Evolutionary conservation across 2,888 invertebrate genomes (phyloP), one percentile per base, ranked within the genome.

Genomic region (Serrognathus titanus): DNA sequence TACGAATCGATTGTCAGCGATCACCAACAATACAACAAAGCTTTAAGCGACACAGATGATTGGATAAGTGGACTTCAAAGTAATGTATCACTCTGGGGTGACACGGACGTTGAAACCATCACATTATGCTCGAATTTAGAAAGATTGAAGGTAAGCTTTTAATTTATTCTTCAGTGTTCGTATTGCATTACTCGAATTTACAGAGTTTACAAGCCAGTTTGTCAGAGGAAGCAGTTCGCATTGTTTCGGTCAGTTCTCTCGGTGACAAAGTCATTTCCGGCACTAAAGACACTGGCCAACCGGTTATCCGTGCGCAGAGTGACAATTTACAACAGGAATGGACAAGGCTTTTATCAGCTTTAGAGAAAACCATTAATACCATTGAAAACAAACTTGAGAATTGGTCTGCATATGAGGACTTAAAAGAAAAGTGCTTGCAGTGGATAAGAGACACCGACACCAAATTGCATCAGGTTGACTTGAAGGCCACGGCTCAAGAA

Each of bases 361-460:
- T 93, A 2, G 85, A 85, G 66, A 86, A 88, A 10, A 89, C 90
- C 0, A 90, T 94, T 47, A 88, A 90, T 66, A 82, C 84, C 1
- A 80, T 97, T 52, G 92, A 95, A 75, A 85, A 82, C 47, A 92
- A 94, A 74, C 81, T 96, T 48, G 88, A 89, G 68, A 92, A 93
- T 70, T 97, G 96, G 96, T 86, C 88, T 53, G 94, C 95, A 70
- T 96, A 94, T 72, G 97, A 97, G 73, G 82, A 83, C 13, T 80
- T 92, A 69, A 91, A 92, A 73, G 94, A 95, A 67, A 86, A 89
- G 62, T 93, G 94, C 65, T 80, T 92, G 55, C 78, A 84, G 36
- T 97, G 96, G 96, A 86, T 97, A 53, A 85, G 93, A 60, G 90
- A 92, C 59, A 90, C 92, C 0, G 96, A 97, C 68, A 89, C 87